Percentiles rank a stretch among this genome's conserved stretches.
phyloP scores from a whole-genome alignment of 2,797 vertebrate genomes.

The Dallia pectoralis region DNA sequence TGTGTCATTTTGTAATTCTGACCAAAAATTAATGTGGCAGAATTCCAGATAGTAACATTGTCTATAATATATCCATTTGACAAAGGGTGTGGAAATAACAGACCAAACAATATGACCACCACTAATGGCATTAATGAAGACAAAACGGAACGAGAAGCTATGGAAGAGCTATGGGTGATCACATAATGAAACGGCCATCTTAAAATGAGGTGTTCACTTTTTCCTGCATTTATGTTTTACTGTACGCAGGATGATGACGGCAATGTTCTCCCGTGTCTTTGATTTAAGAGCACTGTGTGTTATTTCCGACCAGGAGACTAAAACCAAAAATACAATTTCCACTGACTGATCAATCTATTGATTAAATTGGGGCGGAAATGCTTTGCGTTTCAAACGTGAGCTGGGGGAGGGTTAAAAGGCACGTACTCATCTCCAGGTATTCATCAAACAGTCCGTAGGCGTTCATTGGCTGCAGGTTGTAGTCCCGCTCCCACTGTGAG shows the following conservation, averaged over 20 bases:
- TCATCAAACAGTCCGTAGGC: slow-evolving; percentile 94
- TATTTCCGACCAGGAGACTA: background rate
- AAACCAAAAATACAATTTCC: background rate
- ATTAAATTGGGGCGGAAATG: background rate
- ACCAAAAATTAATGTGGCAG: background rate
- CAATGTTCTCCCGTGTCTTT: too few relatives aligned
- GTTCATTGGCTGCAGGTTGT: slow-evolving; percentile 91
- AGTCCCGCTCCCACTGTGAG: slow-evolving; percentile 93
- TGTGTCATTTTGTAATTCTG: background rate
- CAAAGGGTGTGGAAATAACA: background rate
- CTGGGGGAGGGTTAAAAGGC: background rate
- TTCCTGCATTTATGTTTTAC: background rate
- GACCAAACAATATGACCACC: background rate
- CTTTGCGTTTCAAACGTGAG: background rate
- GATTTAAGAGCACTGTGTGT: background rate
- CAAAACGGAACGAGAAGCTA: too few relatives aligned
- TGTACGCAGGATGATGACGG: background rate
- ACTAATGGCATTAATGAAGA: background rate
- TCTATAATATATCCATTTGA: background rate
- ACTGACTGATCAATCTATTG: background rate
- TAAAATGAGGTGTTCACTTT: too few relatives aligned
- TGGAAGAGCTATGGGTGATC: too few relatives aligned
- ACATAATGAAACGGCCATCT: too few relatives aligned
- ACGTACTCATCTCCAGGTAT: slow-evolving; percentile 97
- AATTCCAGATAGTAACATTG: background rate